Evolutionary conservation across 2,113 vertebrate species (phyloP).

Genomic region (pig (Sus scrofa)): DNA sequence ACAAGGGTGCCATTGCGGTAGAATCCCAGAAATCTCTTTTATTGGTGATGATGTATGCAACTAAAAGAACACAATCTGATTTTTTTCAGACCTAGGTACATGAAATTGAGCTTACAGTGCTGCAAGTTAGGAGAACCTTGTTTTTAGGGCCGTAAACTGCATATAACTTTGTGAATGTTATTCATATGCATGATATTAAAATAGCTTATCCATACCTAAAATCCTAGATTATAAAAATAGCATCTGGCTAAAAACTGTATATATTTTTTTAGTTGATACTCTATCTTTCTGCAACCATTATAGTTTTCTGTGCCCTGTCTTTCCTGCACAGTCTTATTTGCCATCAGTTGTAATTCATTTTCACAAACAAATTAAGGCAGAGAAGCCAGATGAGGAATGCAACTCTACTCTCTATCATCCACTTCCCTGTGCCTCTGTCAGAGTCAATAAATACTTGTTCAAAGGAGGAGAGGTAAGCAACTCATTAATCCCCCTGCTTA

Average conservation of each 20-base stretch:
- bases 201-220: slow-evolving; percentile 64
- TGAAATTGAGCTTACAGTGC: slow-evolving; percentile 62
- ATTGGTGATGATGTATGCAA: slow-evolving; percentile 71
- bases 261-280: slow-evolving; percentile 47
- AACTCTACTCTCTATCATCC: slow-evolving; percentile 79
- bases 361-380: slow-evolving; percentile 80
- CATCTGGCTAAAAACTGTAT: slow-evolving; percentile 38
- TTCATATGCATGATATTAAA: slow-evolving; percentile 82
- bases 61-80: slow-evolving; percentile 78
- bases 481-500: slow-evolving; percentile 81
- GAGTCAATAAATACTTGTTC: slow-evolving; percentile 84
- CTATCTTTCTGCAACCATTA: slow-evolving; percentile 57
- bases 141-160: slow-evolving; percentile 78
- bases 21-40: slow-evolving; percentile 71
- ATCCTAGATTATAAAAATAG: slow-evolving; percentile 70
- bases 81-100: slow-evolving; percentile 40
- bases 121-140: slow-evolving; percentile 64
- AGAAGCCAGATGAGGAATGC: slow-evolving; percentile 78
- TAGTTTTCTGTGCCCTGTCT: slow-evolving; percentile 70
- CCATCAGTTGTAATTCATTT: slow-evolving; percentile 78
- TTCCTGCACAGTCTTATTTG: slow-evolving; percentile 73
- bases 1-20: slow-evolving; percentile 71
- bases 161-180: slow-evolving; percentile 76
- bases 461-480: slow-evolving; percentile 72
- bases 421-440: slow-evolving; percentile 78